Conservation (phyloP, 2,113 vertebrate species). For the Arizona elegans region DNA sequence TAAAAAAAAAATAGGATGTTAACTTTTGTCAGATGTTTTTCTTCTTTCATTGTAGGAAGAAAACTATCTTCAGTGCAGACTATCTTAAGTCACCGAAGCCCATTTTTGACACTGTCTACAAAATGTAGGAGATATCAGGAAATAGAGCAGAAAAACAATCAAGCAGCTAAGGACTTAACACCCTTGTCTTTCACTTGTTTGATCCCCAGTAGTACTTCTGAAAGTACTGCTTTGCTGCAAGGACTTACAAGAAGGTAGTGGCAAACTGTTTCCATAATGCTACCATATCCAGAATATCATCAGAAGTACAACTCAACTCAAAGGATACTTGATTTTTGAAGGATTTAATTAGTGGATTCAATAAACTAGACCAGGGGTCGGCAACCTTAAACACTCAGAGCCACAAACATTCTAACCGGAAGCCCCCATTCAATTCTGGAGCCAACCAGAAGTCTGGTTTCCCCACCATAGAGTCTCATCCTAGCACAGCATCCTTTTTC, state of each 20-base stretch:
- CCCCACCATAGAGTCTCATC: too few species aligned
- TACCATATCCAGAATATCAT: background rate
- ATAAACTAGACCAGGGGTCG: background rate
- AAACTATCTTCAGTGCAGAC: background rate
- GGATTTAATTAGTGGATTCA: constrained; percentile 15
- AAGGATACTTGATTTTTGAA: background rate
- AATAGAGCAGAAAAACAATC: background rate
- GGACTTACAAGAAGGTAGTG: background rate
- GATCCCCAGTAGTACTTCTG: background rate
- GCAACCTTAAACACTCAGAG: too few species aligned
- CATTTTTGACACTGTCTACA: background rate
- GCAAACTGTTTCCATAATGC: background rate
- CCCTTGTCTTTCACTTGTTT: background rate
- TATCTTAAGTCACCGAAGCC: background rate
- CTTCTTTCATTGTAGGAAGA: background rate
- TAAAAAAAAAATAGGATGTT: too few species aligned
- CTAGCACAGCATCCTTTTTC: too few species aligned
- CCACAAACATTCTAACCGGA: too few species aligned
- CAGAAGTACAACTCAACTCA: background rate
- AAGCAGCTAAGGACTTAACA: background rate
- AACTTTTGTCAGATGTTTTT: background rate
- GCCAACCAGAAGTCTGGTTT: too few species aligned
- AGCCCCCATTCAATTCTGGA: too few species aligned
- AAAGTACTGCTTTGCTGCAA: background rate
- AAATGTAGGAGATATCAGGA: background rate